Evolutionary conservation across 2,113 vertebrate genomes (phyloP).

Genomic region (Lethenteron reissneri): DNA sequence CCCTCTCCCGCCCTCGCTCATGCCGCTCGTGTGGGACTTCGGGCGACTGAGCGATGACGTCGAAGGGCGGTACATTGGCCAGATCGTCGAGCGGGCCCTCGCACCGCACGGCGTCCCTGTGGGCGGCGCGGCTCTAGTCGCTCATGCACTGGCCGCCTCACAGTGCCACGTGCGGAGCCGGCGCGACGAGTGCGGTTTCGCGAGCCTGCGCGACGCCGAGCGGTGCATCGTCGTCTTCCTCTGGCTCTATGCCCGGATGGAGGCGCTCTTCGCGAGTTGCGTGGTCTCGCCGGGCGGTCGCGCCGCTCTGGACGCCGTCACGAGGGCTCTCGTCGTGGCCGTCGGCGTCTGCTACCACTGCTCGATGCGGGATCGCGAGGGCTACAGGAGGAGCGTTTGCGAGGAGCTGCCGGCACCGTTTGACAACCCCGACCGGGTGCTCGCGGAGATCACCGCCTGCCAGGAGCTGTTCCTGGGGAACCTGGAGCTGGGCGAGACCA

Average conservation of each 20-base stretch:
- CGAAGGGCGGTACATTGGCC: conserved; percentile 57
- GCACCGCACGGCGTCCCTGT: rapidly evolving
- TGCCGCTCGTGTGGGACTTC: conserved; percentile 85
- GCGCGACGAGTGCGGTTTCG: conserved; percentile 54
- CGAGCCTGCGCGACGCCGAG: conserved; percentile 80
- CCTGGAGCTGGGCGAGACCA: conserved; percentile 39
- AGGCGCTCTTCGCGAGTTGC: conserved; percentile 19
- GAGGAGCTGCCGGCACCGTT: conserved; percentile 24
- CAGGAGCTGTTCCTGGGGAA: conserved; percentile 59
- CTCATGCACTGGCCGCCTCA: conserved; percentile 44
- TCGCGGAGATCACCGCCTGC: conserved; percentile 36
- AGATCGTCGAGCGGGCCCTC: conserved; percentile 47
- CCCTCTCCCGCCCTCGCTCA: conserved; percentile 69
- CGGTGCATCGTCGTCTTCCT: conserved; percentile 56
- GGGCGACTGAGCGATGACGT: conserved; percentile 49
- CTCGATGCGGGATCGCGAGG: conserved; percentile 43
- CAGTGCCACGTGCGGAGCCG: conserved; percentile 54
- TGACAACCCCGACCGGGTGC: conserved; percentile 18
- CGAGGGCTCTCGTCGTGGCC: conserved; percentile 62
- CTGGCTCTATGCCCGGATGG: conserved; percentile 44
- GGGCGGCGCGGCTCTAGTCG: conserved; percentile 15
- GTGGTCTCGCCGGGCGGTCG: background rate
- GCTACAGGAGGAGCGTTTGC: conserved; percentile 37
- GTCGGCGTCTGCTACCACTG: conserved; percentile 75
- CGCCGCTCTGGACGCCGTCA: conserved; percentile 17